Base-by-base conservation (phyloP, 2,797 vertebrate species). In the Epinephelus malabaricus region DNA sequence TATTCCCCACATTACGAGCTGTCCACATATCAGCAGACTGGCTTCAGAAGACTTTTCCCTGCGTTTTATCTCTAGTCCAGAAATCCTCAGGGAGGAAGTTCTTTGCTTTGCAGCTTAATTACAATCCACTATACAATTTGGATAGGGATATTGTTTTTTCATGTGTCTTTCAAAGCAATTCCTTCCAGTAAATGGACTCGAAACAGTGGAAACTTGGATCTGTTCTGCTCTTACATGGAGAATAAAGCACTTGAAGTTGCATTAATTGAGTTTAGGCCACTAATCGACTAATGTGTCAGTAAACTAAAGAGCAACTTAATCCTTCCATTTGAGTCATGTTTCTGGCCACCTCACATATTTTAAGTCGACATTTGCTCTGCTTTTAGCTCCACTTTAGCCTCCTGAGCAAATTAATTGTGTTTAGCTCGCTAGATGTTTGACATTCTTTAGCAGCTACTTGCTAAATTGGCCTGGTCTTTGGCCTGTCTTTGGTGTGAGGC, bases 1-100 rank as follows among this genome's bases (percentile, higher is more conserved):
- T 56, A 62, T 82, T 78, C 69, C 55, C 47, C 43, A 30, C 73
- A 64, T 62, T 65, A 73, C 68, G 79, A 55, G 75, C 82, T 82
- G 69, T 78, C 76, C 21, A 55, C 61, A 75, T 71, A 81, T 84
- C 83, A 79, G 81, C 60, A 46, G 50, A 67, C 68, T 53, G 38
- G 30, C 69, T 55, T 55, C n/a, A 79, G 79, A 87, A 69, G 40
- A 51, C 54, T 69, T 30, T 60, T 61, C 50, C 63, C 38, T 23
- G 6, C 46, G 69, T 88, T 82, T 81, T 65, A 79, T 86, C 69
- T 82, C 56, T 0, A n/a, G 34, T 76, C 65, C n/a, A 71, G 61
- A 82, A 68, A 78, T 85, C 75, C 66, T 67, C 15, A 23, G 56
- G 73, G 63, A 85, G 38, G 12, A 46, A 73, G 45, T 15, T 60